A percentile compares a stretch with the other conserved stretches of the same genome.
Evolutionary conservation across 2,888 invertebrate species (phyloP).

Genomic region (Mesorhabditis spiculigera): DNA sequence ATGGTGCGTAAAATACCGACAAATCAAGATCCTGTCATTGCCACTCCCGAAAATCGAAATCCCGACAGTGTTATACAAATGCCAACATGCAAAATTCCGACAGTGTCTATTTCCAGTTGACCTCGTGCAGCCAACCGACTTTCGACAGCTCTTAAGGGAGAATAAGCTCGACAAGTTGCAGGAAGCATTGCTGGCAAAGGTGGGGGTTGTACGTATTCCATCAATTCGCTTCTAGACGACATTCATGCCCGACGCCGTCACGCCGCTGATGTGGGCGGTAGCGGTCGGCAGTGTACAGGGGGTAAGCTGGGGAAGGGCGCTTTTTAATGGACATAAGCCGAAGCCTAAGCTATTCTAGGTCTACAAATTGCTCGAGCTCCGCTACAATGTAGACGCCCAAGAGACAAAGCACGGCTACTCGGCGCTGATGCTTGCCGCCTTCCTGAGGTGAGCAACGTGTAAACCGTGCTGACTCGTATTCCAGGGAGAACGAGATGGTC

Average conservation of each 20-base stretch:
- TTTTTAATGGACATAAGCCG: background rate
- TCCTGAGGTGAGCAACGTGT: background rate
- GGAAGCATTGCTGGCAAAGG: background rate
- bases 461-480: background rate
- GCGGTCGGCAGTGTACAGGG: slow-evolving; percentile 24
- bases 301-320: slow-evolving; percentile 12
- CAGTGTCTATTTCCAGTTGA: background rate
- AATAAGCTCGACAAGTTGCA: background rate
- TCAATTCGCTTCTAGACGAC: slow-evolving; percentile 6
- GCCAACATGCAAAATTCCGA: background rate
- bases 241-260: slow-evolving; percentile 22
- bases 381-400: slow-evolving; percentile 3
- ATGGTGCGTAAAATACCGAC: slow-evolving; percentile 14
- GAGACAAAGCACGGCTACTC: slow-evolving; percentile 4
- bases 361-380: slow-evolving; percentile 11
- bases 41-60: no score
- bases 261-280: slow-evolving; percentile 28
- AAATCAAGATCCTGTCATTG: background rate
- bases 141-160: background rate
- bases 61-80: background rate
- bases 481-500: slow-evolving; percentile 1
- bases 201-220: background rate
- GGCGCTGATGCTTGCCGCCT: slow-evolving; percentile 5
- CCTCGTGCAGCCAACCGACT: slow-evolving; percentile 5
- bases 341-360: slow-evolving; percentile 7